Evolutionary conservation across 2,797 vertebrate species (phyloP).

Genomic region (Steatocranus sp.): DNA sequence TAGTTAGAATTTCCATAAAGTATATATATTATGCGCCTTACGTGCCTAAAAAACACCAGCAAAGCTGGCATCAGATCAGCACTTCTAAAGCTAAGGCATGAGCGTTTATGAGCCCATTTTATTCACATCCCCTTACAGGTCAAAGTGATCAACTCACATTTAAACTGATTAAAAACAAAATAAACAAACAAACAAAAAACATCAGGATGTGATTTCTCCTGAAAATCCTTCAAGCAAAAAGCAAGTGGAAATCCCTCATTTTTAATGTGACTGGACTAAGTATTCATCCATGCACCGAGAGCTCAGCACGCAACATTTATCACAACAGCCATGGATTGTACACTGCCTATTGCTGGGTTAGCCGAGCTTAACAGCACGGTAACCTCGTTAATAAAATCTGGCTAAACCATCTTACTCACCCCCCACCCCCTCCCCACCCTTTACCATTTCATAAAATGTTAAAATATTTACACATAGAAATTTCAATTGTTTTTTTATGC

Average conservation of each 20-base stretch:
- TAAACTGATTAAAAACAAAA: neutral
- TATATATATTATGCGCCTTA: neutral
- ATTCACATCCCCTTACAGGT: conserved; percentile 4
- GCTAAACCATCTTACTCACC: neutral
- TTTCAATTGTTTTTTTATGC: conserved; percentile 17
- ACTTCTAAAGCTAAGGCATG: neutral
- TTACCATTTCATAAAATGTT: conserved; percentile 47
- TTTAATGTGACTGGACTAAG: neutral
- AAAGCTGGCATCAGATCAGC: conserved; percentile 1
- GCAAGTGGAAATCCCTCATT: neutral
- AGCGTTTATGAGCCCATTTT: neutral
- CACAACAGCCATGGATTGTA: conserved; percentile 64
- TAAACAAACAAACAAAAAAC: neutral
- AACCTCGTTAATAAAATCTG: conserved; percentile 36
- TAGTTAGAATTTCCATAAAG: neutral
- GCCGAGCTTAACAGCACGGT: conserved; percentile 1
- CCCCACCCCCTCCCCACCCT: neutral
- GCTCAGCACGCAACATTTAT: conserved; percentile 37
- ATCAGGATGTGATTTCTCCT: neutral
- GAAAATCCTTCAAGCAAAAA: neutral
- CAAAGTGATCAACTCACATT: neutral
- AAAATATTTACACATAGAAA: conserved; percentile 65
- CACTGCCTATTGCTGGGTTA: conserved; percentile 66
- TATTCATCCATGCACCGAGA: neutral
- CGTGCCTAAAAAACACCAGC: neutral